Conservation (phyloP, 2,113 vertebrate species). For the Tyrannus savana region DNA sequence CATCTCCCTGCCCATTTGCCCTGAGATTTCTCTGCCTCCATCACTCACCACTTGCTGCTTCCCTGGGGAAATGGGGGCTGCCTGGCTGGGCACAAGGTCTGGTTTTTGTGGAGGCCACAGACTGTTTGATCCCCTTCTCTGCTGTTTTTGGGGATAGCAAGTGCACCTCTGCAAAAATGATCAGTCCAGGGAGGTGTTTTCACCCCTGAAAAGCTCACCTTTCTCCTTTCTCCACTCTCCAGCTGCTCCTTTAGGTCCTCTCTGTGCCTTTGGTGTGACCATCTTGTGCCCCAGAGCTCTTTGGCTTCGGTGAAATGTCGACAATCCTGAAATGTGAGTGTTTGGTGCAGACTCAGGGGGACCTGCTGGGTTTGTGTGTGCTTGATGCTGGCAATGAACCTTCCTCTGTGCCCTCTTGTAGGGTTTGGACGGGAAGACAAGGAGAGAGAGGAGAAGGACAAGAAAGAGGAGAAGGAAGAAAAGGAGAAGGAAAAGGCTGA, state of each 20-base stretch:
- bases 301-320: slow-evolving; percentile 1
- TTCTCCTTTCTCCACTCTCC: not conserved
- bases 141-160: not conserved
- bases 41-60: not conserved
- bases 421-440: slow-evolving; percentile 69
- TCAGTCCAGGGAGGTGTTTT: not conserved
- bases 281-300: not conserved
- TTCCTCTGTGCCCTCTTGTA: not conserved
- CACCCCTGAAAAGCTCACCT: not conserved
- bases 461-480: not conserved
- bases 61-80: not conserved
- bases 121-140: not conserved
- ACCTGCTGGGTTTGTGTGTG: not conserved
- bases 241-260: not conserved
- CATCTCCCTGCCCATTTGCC: not conserved
- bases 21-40: not conserved
- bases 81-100: not conserved
- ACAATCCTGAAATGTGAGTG: slow-evolving; percentile 67
- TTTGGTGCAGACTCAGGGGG: not conserved
- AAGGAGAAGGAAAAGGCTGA: not conserved
- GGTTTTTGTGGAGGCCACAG: not conserved
- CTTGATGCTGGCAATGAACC: not conserved
- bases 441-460: slow-evolving; percentile 42
- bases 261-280: not conserved
- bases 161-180: not conserved